A percentile compares a stretch with the other conserved stretches of the same genome.
These are phyloP conservation scores for Proctacanthus coquilletti DNA, from an alignment of 1,140 invertebrate genomes.

Conservation along the genomic window DNA sequence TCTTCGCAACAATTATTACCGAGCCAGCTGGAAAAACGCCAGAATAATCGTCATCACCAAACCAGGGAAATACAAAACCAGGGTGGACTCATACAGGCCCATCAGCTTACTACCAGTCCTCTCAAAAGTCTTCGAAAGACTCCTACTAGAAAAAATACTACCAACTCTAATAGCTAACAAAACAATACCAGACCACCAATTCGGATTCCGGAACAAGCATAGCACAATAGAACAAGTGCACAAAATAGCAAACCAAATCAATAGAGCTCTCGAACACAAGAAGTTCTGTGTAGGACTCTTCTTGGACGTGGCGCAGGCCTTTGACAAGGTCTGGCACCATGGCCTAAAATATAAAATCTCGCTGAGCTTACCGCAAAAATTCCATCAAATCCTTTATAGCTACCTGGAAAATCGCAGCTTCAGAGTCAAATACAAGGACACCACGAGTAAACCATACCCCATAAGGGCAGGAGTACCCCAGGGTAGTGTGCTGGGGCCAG, in stretches of 20 bases:
- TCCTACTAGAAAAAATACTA: too few relatives aligned
- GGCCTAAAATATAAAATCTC: constrained; percentile 17
- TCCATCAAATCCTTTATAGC: too few relatives aligned
- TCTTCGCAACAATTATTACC: constrained; percentile 10
- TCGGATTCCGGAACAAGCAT: constrained; percentile 17
- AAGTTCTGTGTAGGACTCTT: constrained; percentile 15
- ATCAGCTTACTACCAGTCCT: constrained; percentile 20
- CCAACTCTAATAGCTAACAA: too few relatives aligned
- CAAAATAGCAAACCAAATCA: constrained; percentile 8
- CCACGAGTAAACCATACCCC: too few relatives aligned
- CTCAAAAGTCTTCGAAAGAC: constrained; percentile 20
- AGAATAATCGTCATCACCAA: constrained; percentile 21
- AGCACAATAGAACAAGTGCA: constrained; percentile 13
- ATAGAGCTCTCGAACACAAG: constrained; percentile 11
- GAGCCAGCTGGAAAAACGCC: constrained; percentile 20
- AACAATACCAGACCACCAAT: constrained; percentile 21
- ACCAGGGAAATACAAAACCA: constrained; percentile 16
- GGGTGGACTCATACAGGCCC: constrained; percentile 16
- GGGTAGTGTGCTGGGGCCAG: too few relatives aligned
- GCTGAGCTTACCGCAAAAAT: too few relatives aligned
- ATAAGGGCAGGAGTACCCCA: too few relatives aligned
- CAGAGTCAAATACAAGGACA: too few relatives aligned
- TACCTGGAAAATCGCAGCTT: too few relatives aligned
- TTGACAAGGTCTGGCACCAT: constrained; percentile 20
- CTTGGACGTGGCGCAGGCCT: constrained; percentile 17